Percentiles rank a stretch among this genome's conserved stretches.
Conservation (phyloP, 2,113 vertebrate genomes). For the Otus sunia region DNA sequence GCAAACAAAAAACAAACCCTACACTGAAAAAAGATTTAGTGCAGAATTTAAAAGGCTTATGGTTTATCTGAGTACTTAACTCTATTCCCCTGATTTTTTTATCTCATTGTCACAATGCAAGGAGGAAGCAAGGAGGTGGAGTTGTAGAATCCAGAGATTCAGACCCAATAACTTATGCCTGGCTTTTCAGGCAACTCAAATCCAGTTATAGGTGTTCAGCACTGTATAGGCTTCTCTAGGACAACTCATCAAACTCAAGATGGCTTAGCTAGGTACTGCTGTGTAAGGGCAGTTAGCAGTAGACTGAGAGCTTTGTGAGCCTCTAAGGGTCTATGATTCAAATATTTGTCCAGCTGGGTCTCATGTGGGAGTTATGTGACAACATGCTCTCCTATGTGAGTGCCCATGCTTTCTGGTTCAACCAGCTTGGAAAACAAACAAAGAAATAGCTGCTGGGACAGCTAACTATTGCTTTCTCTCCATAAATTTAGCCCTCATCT, state of each 20-base stretch:
- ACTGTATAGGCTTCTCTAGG: neutral
- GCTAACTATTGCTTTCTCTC: neutral
- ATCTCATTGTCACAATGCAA: neutral
- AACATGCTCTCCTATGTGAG: neutral
- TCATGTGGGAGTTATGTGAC: neutral
- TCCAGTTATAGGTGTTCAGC: neutral
- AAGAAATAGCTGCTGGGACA: neutral
- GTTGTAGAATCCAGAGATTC: neutral
- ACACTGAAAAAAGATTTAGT: neutral
- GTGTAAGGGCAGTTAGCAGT: neutral
- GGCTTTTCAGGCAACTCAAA: neutral
- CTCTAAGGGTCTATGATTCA: neutral
- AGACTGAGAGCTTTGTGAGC: neutral
- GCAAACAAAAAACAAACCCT: rapidly evolving
- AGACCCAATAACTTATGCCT: neutral
- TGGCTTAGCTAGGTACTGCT: neutral
- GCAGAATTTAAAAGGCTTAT: neutral
- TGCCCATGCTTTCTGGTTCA: neutral
- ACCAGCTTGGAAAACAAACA: neutral
- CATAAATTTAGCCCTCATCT: neutral
- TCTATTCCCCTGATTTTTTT: neutral
- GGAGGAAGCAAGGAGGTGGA: neutral
- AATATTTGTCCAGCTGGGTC: slow-evolving; percentile 23
- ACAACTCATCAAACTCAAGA: neutral
- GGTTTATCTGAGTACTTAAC: neutral